Evolutionary conservation across 2,797 vertebrate species (phyloP).

Genomic region (Enteromius paludinosus): DNA sequence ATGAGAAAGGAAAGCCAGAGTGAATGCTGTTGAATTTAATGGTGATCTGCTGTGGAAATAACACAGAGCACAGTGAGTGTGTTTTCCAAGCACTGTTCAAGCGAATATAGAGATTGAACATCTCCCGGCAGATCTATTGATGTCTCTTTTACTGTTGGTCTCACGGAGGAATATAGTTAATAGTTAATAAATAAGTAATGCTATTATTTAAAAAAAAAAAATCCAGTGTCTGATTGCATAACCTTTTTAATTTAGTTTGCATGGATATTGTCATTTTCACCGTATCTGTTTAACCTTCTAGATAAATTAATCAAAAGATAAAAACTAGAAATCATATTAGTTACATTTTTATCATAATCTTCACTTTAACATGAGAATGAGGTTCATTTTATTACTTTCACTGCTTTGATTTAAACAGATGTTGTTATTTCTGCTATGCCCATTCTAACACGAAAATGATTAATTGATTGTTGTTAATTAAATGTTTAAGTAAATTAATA

Average conservation of each 20-base stretch:
- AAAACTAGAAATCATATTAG: background rate
- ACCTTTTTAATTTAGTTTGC: background rate
- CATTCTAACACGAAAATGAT: background rate
- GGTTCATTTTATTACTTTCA: background rate
- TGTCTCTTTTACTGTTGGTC: background rate
- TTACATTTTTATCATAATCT: background rate
- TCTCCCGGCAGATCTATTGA: background rate
- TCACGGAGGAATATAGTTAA: background rate
- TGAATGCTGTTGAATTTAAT: conserved; percentile 71
- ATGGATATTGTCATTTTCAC: background rate
- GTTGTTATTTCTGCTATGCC: background rate
- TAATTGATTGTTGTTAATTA: background rate
- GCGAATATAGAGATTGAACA: background rate
- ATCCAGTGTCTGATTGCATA: background rate
- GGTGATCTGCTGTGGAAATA: conserved; percentile 65
- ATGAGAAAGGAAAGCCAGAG: conserved; percentile 63
- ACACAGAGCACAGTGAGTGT: conserved; percentile 4
- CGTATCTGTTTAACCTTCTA: background rate
- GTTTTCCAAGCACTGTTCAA: conserved; percentile 8
- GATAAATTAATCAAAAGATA: background rate
- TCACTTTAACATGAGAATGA: background rate
- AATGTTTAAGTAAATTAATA: background rate
- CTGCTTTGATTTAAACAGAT: background rate
- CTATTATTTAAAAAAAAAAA: background rate
- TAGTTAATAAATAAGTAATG: background rate